Base-by-base conservation (phyloP, 2,888 invertebrate genomes). In the Lissonota sp. region DNA sequence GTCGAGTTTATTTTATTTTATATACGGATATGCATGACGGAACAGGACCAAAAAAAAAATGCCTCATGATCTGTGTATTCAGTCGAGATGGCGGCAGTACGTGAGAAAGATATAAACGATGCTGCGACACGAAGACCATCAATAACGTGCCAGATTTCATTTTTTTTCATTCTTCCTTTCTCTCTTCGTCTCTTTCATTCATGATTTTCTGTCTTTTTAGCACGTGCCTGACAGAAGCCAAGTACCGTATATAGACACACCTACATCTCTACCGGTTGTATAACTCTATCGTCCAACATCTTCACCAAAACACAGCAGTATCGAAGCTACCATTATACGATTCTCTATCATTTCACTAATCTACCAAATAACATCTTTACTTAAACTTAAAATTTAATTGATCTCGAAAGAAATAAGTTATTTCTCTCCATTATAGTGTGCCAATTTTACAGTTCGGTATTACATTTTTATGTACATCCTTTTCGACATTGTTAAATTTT, bases 71-170 rank as follows among this genome's bases (percentile, higher is more conserved):
- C 88, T 77, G 85, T 86, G 87, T 84, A 86, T 86, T 86, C 85
- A 84, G 86, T 88, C 82, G 84, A 83, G 85, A 84, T 74, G 86
- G 82, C 81, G 86, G 84, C 82, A 84, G 83, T 87, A 88, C 89
- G 88, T 85, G 88, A 86, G 86, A 86, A 87, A 88, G 87, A 89
- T 89, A 90, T 89, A 90, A 90, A 89, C 88, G 89, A 88, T 84
- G 85, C 84, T 77, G 84, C 85, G 80, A 84, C 85, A 84, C 86
- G 85, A 82, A 79, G 85, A 87, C 87, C 90, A 90, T 90, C 90
- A 88, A 90, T 90, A 90, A 90, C 89, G 63, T 62, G 72, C 72
- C 72, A 73, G 64, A 55, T 39, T 26, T 49, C 77, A 80, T 83
- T 77, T 80, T 77, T 82, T 75, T 77, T 82, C 75, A 80, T 67